Percentiles rank a stretch among this genome's conserved stretches.
Conservation (phyloP, 2,888 invertebrate genomes). For the Apodemia hepburni region DNA sequence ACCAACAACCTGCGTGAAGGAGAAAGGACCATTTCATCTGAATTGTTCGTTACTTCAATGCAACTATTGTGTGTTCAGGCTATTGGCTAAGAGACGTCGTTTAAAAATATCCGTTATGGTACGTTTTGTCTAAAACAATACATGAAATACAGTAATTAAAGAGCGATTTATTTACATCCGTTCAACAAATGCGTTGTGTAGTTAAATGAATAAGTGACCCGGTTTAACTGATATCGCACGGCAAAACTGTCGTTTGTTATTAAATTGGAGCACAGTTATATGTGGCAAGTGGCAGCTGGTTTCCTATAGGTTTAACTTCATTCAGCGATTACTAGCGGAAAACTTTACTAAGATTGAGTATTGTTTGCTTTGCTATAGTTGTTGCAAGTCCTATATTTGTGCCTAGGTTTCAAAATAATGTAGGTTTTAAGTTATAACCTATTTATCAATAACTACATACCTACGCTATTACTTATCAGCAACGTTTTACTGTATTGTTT, state of each 20-base stretch:
- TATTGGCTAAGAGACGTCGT: slow-evolving; percentile 10
- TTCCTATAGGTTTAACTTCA: background rate
- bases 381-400: too few species aligned
- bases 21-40: slow-evolving; percentile 56
- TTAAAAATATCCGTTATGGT: background rate
- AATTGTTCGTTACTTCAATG: slow-evolving; percentile 48
- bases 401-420: too few species aligned
- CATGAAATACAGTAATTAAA: background rate
- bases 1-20: slow-evolving; percentile 63
- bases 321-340: slow-evolving; percentile 28
- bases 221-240: slow-evolving; percentile 43
- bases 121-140: slow-evolving; percentile 2
- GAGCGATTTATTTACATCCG: slow-evolving; percentile 32
- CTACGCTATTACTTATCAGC: too few species aligned
- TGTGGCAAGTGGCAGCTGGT: slow-evolving; percentile 19
- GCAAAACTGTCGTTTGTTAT: slow-evolving; percentile 39
- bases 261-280: slow-evolving; percentile 35
- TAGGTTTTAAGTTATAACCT: too few species aligned
- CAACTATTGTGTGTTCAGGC: slow-evolving; percentile 34
- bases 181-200: slow-evolving; percentile 34
- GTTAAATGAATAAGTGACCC: slow-evolving; percentile 37
- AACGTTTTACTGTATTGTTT: too few species aligned
- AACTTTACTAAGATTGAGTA: slow-evolving; percentile 11
- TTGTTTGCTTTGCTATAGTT: too few species aligned
- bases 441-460: too few species aligned